Percentiles rank a stretch among this genome's conserved stretches.
Evolutionary conservation across 2,797 vertebrate species (phyloP).

Genomic region (Erpetoichthys calabaricus): DNA sequence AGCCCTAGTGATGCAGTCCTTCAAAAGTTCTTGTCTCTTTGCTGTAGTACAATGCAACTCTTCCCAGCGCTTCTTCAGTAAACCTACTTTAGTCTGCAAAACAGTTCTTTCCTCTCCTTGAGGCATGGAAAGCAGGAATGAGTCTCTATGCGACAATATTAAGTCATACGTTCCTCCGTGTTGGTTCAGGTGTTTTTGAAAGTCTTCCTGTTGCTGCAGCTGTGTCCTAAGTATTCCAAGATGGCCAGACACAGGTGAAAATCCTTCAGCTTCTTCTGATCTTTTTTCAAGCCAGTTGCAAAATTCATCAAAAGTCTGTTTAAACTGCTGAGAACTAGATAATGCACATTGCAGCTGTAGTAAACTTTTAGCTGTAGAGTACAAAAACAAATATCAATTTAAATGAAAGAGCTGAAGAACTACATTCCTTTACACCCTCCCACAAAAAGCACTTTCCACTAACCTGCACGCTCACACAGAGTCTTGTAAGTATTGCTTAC

Average conservation of each 20-base stretch:
- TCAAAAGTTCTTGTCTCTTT: conserved; percentile 59
- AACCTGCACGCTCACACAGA: conserved; percentile 88
- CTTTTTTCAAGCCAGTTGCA: conserved; percentile 76
- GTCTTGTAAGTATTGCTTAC: conserved; percentile 74
- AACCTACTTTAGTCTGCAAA: conserved; percentile 63
- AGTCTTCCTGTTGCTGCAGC: conserved; percentile 71
- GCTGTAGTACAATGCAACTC: conserved; percentile 57
- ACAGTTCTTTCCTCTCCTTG: conserved; percentile 69
- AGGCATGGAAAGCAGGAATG: conserved; percentile 66
- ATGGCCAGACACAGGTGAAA: conserved; percentile 65
- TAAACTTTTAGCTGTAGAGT: conserved; percentile 69
- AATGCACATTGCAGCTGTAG: conserved; percentile 85
- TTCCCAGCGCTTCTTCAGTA: conserved; percentile 77
- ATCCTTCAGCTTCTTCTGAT: conserved; percentile 44
- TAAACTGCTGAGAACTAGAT: conserved; percentile 93
- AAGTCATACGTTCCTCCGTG: conserved; percentile 90
- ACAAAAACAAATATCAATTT: background rate
- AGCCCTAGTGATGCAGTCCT: conserved; percentile 69
- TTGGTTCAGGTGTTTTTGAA: conserved; percentile 74
- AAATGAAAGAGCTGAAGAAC: background rate
- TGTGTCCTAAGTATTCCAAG: conserved; percentile 60
- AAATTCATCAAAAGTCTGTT: conserved; percentile 94
- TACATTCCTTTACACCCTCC: background rate
- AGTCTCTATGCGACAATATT: conserved; percentile 73
- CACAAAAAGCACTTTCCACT: conserved; percentile 8